Base-by-base conservation (phyloP, 2,888 invertebrate genomes). In the Zygothrica quintamaculata region DNA sequence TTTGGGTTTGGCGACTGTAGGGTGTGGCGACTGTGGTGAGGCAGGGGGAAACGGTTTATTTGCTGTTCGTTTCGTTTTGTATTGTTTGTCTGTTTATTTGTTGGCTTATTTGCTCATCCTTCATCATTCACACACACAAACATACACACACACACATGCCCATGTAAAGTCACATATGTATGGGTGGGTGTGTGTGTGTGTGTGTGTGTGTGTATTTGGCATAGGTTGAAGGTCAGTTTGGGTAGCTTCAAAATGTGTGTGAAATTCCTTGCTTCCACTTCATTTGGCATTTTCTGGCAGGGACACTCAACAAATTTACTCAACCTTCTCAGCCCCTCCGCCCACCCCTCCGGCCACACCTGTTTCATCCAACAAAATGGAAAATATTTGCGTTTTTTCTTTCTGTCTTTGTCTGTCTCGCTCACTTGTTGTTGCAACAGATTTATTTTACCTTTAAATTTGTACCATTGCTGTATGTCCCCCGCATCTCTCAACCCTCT, bases 241-340 rank as follows among this genome's bases (percentile, higher is more conserved):
- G 65, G 16, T 66, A 44, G 40, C 69, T 82, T 75, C 73, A 76
- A 70, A 81, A 74, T 82, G 79, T 87, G n/a, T n/a, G 77, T 85
- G 73, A 81, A 88, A 86, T 86, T 81, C 79, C 73, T 79, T 71
- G 70, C 71, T 77, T 81, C 73, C 77, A 77, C 79, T 88, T 86
- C 87, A 86, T 88, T 88, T 85, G 74, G 66, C 85, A 73, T 70
- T 77, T 77, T 67, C 56, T 77, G 72, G 50, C 65, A 69, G 74
- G 56, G 75, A 72, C 74, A 69, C 65, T 68, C 55, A 69, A 56
- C 68, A 74, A 80, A 84, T 72, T 68, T 58, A 72, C 74, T 76
- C 61, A 67, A 72, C 73, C 76, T 72, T 13, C 7, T 1, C 9
- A 12, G 3, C 7, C n/a, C n/a, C n/a, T n/a, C n/a, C n/a, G n/a